A percentile compares a stretch with the other conserved stretches of the same genome.
These are phyloP conservation scores for Ctenodactylus gundi DNA, from an alignment of 2,113 vertebrate genomes.

Conservation along the genomic window DNA sequence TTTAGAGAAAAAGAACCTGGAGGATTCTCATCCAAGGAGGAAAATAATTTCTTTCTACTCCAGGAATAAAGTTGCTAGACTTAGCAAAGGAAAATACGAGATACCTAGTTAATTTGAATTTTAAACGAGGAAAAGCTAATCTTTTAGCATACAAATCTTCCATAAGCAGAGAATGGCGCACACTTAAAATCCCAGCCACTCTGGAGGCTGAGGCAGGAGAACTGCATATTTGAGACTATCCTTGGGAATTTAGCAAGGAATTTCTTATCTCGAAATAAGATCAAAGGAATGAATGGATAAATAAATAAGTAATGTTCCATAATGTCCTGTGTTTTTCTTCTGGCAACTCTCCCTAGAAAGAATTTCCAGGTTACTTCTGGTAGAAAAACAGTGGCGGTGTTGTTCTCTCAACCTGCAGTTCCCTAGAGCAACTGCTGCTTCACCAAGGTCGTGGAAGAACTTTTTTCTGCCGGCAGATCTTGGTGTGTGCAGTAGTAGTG, in stretches of 20 bases:
- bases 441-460: neutral
- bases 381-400: neutral
- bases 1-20: constrained; percentile 1
- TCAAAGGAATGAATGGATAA: too few relatives aligned
- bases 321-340: neutral
- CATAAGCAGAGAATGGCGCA: neutral
- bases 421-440: neutral
- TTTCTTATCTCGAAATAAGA: neutral
- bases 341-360: neutral
- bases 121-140: neutral
- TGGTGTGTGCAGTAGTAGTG: accelerated
- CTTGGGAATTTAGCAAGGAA: neutral
- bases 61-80: neutral
- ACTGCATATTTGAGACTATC: neutral
- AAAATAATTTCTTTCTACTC: neutral
- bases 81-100: constrained; percentile 18
- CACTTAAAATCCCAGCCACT: neutral
- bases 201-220: neutral
- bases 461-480: neutral
- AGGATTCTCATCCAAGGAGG: neutral
- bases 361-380: neutral
- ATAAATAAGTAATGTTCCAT: too few relatives aligned
- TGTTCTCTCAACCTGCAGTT: neutral
- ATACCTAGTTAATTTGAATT: constrained; percentile 1
- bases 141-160: neutral